Evolutionary conservation across 2,113 vertebrate genomes (phyloP).

Genomic region (Psophia crepitans): DNA sequence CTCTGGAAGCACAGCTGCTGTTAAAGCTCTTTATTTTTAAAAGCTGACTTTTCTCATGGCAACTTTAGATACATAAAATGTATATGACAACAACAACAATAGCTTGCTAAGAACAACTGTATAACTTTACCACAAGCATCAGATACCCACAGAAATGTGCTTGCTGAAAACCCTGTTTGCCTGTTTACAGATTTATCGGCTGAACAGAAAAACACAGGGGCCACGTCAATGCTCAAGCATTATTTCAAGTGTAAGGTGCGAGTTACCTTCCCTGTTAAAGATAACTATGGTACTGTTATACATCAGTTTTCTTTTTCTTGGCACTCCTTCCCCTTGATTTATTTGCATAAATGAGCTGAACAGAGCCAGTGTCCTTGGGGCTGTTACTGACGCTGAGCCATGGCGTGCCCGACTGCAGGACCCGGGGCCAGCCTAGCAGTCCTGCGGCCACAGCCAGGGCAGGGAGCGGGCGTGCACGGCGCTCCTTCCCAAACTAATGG

Average conservation of each 20-base stretch:
- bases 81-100: neutral
- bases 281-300: neutral
- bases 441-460: accelerated
- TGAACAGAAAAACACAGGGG: neutral
- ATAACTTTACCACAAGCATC: neutral
- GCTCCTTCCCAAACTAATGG: neutral
- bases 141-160: neutral
- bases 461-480: neutral
- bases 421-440: neutral
- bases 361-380: neutral
- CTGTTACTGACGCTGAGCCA: neutral
- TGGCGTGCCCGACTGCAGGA: accelerated
- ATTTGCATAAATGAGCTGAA: neutral
- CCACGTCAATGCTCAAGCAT: accelerated
- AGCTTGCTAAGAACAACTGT: neutral
- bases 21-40: neutral
- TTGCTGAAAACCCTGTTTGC: neutral
- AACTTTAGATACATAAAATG: neutral
- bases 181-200: neutral
- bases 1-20: neutral
- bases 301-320: neutral
- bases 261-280: neutral
- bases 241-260: neutral
- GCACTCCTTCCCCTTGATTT: neutral
- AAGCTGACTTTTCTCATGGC: neutral